These are phyloP conservation scores for Teleogryllus occipitalis DNA, from an alignment of 1,140 invertebrate species.

Conservation along the genomic window DNA sequence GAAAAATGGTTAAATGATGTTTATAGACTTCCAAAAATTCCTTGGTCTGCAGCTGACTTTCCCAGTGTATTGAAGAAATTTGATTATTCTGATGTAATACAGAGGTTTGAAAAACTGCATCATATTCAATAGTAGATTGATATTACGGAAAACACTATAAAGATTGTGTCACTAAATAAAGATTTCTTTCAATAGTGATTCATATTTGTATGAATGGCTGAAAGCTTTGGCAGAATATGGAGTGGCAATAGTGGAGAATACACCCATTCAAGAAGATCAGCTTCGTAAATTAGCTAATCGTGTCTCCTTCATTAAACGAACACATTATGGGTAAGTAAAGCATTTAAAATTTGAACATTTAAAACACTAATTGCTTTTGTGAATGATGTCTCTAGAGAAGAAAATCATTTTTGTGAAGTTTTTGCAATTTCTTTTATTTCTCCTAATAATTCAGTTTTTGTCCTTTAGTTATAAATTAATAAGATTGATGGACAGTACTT, in stretches of 20 bases:
- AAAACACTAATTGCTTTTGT: no score
- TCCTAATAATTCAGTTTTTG: no score
- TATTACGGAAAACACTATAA: not conserved
- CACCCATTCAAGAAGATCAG: constrained; percentile 42
- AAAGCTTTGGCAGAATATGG: constrained; percentile 47
- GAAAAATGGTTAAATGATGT: constrained; percentile 38
- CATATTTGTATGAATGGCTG: constrained; percentile 45
- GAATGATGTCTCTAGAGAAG: no score
- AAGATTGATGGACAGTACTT: no score
- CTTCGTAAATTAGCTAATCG: constrained; percentile 45
- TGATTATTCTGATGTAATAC: constrained; percentile 44
- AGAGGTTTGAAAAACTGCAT: constrained; percentile 26
- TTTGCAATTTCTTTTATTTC: no score
- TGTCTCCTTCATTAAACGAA: constrained; percentile 54
- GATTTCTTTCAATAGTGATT: constrained; percentile 28
- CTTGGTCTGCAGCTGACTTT: constrained; percentile 47
- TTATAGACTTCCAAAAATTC: constrained; percentile 41
- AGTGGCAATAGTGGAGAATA: constrained; percentile 47
- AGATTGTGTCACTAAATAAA: not conserved
- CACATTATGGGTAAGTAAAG: constrained; percentile 51
- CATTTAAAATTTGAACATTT: not conserved
- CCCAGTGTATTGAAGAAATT: constrained; percentile 40
- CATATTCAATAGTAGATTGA: not conserved
- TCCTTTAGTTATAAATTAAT: no score
- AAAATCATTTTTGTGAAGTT: no score